Evolutionary conservation across 2,113 vertebrate genomes (phyloP).

Genomic region (Pimephales promelas): DNA sequence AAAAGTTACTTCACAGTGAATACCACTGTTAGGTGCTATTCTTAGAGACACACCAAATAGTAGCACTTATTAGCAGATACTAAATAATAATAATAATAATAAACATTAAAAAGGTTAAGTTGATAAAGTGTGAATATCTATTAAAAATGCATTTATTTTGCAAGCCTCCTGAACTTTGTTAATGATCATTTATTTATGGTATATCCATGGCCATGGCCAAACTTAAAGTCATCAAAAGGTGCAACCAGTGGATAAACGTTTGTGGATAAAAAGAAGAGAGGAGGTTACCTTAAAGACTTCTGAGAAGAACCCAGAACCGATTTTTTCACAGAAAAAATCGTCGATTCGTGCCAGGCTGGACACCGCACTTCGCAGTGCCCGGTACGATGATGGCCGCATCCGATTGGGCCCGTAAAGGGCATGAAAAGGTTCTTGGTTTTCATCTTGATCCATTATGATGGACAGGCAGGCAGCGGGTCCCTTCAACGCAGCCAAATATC

Average conservation of each 20-base stretch:
- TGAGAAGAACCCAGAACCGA: conserved; percentile 94
- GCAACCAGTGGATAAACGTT: not conserved
- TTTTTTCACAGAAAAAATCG: conserved; percentile 96
- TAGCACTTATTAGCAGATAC: not conserved
- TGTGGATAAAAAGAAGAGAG: not conserved
- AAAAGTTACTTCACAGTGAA: too few relatives aligned
- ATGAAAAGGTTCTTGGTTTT: conserved; percentile 72
- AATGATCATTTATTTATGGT: not conserved
- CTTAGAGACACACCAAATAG: too few relatives aligned
- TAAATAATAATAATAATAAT: not conserved
- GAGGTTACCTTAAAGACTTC: conserved; percentile 91
- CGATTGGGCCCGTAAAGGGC: conserved; percentile 80
- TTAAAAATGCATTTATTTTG: not conserved
- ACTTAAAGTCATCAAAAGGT: not conserved
- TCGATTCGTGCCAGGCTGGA: conserved; percentile 92
- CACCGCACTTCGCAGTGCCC: conserved; percentile 90
- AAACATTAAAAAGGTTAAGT: not conserved
- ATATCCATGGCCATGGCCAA: not conserved
- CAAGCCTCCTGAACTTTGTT: not conserved
- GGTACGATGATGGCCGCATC: conserved; percentile 87
- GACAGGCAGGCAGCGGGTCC: not conserved
- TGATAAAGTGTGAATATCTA: not conserved
- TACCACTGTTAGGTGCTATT: too few relatives aligned
- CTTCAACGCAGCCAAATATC: conserved; percentile 5
- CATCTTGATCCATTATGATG: conserved; percentile 69